phyloP scores from a whole-genome alignment of 1,140 invertebrate genomes.

The Heliconius eleuchia region DNA sequence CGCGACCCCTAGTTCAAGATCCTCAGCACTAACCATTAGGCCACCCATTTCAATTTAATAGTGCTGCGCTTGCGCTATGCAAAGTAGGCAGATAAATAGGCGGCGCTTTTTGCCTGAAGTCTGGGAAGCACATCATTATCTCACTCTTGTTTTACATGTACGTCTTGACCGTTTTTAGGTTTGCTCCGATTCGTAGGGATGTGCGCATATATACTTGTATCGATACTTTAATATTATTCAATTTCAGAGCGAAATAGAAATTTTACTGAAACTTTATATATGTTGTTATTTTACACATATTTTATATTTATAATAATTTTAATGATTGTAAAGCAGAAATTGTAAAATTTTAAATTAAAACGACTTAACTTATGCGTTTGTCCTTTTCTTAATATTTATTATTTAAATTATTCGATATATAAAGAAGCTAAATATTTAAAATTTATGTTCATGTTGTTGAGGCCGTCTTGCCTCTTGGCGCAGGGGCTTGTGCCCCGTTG shows the following conservation, averaged over 20 bases:
- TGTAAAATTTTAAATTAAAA: background rate
- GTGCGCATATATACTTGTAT: constrained; percentile 11
- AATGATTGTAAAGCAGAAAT: too few relatives aligned
- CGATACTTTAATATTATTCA: constrained; percentile 17
- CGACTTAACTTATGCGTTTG: background rate
- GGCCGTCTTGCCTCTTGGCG: too few relatives aligned
- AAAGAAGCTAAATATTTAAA: background rate
- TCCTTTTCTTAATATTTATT: background rate
- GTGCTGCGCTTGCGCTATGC: constrained; percentile 30
- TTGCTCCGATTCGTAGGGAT: constrained; percentile 55
- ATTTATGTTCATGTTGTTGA: background rate
- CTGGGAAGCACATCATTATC: constrained; percentile 59
- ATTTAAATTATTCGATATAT: background rate
- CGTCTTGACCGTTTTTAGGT: constrained; percentile 60
- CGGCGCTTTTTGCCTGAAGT: constrained; percentile 57
- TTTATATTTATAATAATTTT: background rate
- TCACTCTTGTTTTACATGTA: constrained; percentile 73
- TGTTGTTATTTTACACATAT: background rate
- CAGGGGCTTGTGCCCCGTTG: too few relatives aligned
- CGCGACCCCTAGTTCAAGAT: background rate
- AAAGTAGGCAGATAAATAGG: constrained; percentile 47
- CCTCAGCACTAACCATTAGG: background rate
- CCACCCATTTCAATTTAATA: constrained; percentile 27
- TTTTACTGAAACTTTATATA: background rate
- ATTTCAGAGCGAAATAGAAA: background rate